A percentile compares a stretch with the other conserved stretches of the same genome.
Evolutionary conservation across 2,888 invertebrate genomes (phyloP).

Genomic region (Elysia crispata): DNA sequence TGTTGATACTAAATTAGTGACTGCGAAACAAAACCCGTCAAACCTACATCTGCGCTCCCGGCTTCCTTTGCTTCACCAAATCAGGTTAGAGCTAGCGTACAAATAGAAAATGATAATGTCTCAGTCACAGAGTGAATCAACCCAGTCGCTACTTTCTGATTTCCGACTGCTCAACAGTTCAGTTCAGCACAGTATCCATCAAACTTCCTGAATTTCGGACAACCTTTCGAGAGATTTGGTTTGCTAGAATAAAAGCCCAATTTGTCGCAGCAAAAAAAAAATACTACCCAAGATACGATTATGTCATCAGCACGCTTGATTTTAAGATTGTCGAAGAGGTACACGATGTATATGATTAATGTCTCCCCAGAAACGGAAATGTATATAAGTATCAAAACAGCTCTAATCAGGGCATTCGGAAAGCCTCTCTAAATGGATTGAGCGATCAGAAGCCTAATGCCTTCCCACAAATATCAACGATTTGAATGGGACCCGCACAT

Average conservation of each 20-base stretch:
- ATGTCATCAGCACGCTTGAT: background rate
- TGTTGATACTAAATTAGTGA: too few relatives aligned
- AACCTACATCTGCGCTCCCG: too few relatives aligned
- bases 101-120: too few relatives aligned
- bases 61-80: too few relatives aligned
- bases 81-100: too few relatives aligned
- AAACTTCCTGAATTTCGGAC: constrained; percentile 10
- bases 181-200: too few relatives aligned
- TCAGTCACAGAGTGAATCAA: too few relatives aligned
- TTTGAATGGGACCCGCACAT: background rate
- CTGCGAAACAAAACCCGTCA: too few relatives aligned
- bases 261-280: too few relatives aligned
- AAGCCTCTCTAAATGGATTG: background rate
- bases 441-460: background rate
- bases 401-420: background rate
- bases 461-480: background rate
- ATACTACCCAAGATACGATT: background rate
- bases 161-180: too few relatives aligned
- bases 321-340: background rate
- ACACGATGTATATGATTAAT: background rate
- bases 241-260: constrained; percentile 10
- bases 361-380: background rate
- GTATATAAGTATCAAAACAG: background rate
- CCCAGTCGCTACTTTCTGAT: too few relatives aligned
- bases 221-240: constrained; percentile 1